Evolutionary conservation across 2,888 invertebrate genomes (phyloP).

Genomic region (Crepidodera aurea): DNA sequence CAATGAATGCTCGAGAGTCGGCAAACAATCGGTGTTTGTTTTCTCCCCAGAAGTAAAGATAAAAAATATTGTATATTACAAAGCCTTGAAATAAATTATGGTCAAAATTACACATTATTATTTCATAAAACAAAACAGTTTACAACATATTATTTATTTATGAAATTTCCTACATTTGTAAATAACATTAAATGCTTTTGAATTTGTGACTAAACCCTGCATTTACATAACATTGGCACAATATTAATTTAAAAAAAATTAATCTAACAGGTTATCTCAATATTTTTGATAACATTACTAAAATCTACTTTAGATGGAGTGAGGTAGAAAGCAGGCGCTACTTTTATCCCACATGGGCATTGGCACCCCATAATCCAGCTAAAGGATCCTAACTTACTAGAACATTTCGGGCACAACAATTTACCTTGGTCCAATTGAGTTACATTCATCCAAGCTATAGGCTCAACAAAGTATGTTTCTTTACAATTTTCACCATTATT

Average conservation of each 20-base stretch:
- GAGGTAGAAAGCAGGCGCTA: conserved; percentile 91
- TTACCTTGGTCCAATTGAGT: conserved; percentile 73
- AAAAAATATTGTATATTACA: too few relatives aligned
- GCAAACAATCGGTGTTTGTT: too few relatives aligned
- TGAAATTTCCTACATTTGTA: too few relatives aligned
- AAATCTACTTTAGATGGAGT: conserved; percentile 91
- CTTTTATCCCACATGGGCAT: conserved; percentile 89
- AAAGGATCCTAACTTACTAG: conserved; percentile 85
- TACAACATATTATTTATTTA: too few relatives aligned
- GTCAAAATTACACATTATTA: too few relatives aligned
- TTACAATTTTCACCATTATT: conserved; percentile 67
- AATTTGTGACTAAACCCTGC: not conserved
- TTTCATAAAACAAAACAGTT: too few relatives aligned
- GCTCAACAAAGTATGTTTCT: conserved; percentile 86
- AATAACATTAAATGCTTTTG: not conserved
- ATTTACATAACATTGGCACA: not conserved
- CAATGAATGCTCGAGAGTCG: too few relatives aligned
- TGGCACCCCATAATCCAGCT: conserved; percentile 92
- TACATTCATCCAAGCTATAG: conserved; percentile 88
- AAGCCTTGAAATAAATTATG: too few relatives aligned
- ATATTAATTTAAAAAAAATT: not conserved
- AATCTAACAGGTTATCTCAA: conserved; percentile 69
- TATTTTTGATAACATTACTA: conserved; percentile 87
- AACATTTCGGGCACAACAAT: conserved; percentile 85
- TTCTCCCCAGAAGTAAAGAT: too few relatives aligned